Percentiles rank a stretch among this genome's conserved stretches.
phyloP scores from a whole-genome alignment of 2,797 vertebrate genomes.

The Loris lydekkerianus region DNA sequence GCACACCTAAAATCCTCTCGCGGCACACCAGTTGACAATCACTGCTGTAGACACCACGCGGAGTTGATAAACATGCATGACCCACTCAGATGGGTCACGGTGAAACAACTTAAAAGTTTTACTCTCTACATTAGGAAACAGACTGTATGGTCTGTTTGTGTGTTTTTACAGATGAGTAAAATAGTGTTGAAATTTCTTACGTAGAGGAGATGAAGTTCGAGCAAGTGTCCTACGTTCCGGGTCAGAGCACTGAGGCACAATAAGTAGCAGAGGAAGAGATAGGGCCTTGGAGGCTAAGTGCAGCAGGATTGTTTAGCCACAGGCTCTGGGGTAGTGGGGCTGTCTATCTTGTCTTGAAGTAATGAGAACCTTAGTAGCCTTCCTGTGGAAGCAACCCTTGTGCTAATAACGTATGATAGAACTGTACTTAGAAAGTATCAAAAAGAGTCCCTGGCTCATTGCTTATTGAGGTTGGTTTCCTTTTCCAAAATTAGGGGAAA shows the following conservation, averaged over 20 bases:
- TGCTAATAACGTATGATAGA: conserved; percentile 20
- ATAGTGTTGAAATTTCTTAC: background rate
- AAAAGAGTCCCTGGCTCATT: conserved; percentile 25
- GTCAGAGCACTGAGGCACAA: background rate
- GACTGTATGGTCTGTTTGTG: background rate
- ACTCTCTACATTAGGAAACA: background rate
- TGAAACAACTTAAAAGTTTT: background rate
- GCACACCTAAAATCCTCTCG: too few species aligned
- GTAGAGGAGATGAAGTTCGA: background rate
- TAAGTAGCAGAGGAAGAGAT: background rate
- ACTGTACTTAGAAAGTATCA: background rate
- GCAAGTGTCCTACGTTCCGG: background rate
- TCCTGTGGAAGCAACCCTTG: background rate
- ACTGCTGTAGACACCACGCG: too few species aligned
- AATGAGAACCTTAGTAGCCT: background rate
- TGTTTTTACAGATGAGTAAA: background rate
- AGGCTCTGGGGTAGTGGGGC: background rate
- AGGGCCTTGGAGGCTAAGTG: background rate
- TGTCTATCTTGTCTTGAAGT: conserved; percentile 54
- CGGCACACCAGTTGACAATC: too few species aligned
- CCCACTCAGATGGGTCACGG: background rate
- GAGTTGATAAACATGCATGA: background rate
- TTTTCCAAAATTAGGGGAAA: background rate
- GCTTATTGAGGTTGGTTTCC: conserved; percentile 1
- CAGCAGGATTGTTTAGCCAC: background rate